Base-by-base conservation (phyloP, 1,140 invertebrate species). In the Brachionus paranguensis region DNA sequence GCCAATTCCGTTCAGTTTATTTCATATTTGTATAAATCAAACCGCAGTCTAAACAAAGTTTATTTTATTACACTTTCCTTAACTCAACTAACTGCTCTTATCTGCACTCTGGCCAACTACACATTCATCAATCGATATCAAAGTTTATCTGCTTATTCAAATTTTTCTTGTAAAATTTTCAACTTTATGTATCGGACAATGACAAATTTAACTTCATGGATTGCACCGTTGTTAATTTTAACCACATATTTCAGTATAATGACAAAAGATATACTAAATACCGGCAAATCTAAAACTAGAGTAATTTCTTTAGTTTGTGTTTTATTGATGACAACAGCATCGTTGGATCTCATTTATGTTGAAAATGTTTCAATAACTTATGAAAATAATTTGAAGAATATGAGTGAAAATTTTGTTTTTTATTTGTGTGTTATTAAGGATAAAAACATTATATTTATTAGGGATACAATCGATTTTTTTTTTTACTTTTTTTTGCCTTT, bases 171-270 rank as follows among this genome's bases (percentile, higher is more conserved):
- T 29, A 76, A 76, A 76, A 47, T 50, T 27, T 76, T 76, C 20
- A 76, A 76, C 50, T 76, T 27, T 76, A 5, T 50, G 4, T 76
- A 76, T 33, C 72, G 72, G 10, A 27, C 27, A 12, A 76, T 76
- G 72, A 76, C 72, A 27, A 29, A 76, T 76, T 50, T 76, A 76
- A 76, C 72, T n/a, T 47, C 72, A 50, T 76, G 72, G 72, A 76
- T 27, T n/a, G 72, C 72, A 27, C 72, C 72, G 53, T 76, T 76
- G 72, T 17, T 76, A n/a, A 76, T 76, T 76, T 29, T 76, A 50
- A 76, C 72, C 43, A 76, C 72, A 24, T 76, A 76, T 50, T 76
- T 76, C 8, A 76, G 72, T 29, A 47, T 76, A 24, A 76, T 50
- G 11, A 27, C 72, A 8, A 76, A 76, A 33, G 27, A 29, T 27